Conservation (phyloP, 2,888 invertebrate species). For the Melikaiella ostensackeni region DNA sequence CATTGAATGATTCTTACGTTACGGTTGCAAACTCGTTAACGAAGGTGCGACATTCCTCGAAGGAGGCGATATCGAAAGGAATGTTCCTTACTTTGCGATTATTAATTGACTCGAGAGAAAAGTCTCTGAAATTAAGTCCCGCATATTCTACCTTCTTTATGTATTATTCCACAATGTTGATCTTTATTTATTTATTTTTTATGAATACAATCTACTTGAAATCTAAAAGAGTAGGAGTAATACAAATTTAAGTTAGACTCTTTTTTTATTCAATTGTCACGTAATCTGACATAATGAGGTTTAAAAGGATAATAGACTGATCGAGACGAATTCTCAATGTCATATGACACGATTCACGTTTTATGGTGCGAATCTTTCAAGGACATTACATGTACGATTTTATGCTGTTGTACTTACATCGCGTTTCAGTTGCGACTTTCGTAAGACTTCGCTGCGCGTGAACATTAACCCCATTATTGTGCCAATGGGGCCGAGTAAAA, state of each 20-base stretch:
- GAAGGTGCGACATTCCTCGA: slow-evolving; percentile 8
- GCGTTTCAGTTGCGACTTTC: slow-evolving; percentile 37
- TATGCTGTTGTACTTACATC: not conserved
- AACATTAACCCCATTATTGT: slow-evolving; percentile 42
- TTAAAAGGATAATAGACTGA: slow-evolving; percentile 13
- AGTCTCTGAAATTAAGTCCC: not conserved
- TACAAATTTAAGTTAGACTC: not conserved
- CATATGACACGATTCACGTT: slow-evolving; percentile 43
- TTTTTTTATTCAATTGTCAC: slow-evolving; percentile 23
- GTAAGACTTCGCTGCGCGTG: slow-evolving; percentile 31
- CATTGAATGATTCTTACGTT: slow-evolving; percentile 9
- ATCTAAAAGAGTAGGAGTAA: not conserved
- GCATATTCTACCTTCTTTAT: not conserved
- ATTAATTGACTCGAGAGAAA: not conserved
- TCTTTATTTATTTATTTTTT: not conserved
- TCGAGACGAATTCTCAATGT: slow-evolving; percentile 40
- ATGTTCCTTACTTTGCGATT: not conserved
- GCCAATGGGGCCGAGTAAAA: slow-evolving; percentile 39
- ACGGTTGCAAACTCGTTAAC: slow-evolving; percentile 8
- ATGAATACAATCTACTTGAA: not conserved
- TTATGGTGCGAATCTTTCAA: slow-evolving; percentile 32
- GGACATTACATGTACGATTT: slow-evolving; percentile 13
- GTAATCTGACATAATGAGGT: slow-evolving; percentile 28
- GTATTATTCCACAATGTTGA: not conserved
- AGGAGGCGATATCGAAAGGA: slow-evolving; percentile 1